Evolutionary conservation across 2,888 invertebrate genomes (phyloP), one percentile per base, ranked within the genome.

Genomic region (Pandemis cinnamomeana): DNA sequence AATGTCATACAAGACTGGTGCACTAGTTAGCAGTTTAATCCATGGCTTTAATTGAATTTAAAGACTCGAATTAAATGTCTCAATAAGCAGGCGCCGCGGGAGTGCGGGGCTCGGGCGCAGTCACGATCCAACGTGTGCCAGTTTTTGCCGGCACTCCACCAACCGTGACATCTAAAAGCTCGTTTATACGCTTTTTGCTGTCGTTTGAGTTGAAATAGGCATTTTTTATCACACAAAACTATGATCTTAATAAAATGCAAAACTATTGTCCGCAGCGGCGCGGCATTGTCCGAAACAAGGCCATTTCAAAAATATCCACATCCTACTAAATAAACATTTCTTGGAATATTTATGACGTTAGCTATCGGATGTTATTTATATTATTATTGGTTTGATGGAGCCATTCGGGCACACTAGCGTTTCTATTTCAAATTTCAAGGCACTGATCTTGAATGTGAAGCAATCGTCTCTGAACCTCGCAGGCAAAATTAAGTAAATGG

Each of bases 81-180:
- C 68, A 72, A 68, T 72, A 67, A 58, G 67, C 63, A 58, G 68
- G 63, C 62, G 63, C 44, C 15, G 62, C 36, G 15, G 61, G 36
- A 53, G 63, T 27, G 61, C 64, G 68, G 61, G 51, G 72, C 62
- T 27, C 55, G 67, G 7, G 67, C 74, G 70, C 72, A 78, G 79
- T 80, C 81, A 81, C 81, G 84, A 87, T 84, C 86, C 82, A 85
- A 87, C 85, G 87, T 88, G 86, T 86, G 85, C 83, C 84, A 83
- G 84, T 91, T 92, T 93, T 92, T 93, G 87, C 84, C 78, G 79
- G 83, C 82, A 85, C 83, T 86, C 89, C 83, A 82, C 84, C 84
- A 83, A 90, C 86, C 93, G 91, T 92, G 86, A 91, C 91, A 87
- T 87, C 89, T 89, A 90, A 92, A 93, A 91, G 91, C 90, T 92